phyloP scores from a whole-genome alignment of 1,140 invertebrate genomes.

The Sinella curviseta region DNA sequence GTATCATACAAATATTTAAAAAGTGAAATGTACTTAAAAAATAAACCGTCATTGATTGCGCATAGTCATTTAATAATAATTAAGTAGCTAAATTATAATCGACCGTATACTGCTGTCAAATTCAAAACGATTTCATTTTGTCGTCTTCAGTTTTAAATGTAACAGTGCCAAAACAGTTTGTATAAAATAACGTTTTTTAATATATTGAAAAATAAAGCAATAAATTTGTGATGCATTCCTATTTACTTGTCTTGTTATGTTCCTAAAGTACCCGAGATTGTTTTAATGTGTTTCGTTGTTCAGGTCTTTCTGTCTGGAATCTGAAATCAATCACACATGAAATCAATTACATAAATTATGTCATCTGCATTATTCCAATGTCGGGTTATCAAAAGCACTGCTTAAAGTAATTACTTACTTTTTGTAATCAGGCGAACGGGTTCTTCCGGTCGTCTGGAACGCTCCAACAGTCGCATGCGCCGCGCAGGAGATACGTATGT shows the following conservation, averaged over 20 bases:
- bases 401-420: constrained; percentile 28
- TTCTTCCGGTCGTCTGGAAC: constrained; percentile 24
- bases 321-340: background rate
- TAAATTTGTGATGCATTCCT: background rate
- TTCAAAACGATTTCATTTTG: too few species aligned
- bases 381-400: background rate
- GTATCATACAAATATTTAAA: too few species aligned
- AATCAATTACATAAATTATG: background rate
- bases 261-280: too few species aligned
- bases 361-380: background rate
- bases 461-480: constrained; percentile 24
- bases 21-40: too few species aligned
- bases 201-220: background rate
- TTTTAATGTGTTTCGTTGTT: constrained; percentile 8
- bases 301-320: background rate
- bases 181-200: too few species aligned
- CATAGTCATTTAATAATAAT: too few species aligned
- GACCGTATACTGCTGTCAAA: too few species aligned
- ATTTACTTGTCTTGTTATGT: background rate
- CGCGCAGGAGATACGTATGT: background rate
- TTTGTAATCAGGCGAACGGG: constrained; percentile 35
- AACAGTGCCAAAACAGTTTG: too few species aligned
- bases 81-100: too few species aligned
- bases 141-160: too few species aligned
- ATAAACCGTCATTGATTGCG: too few species aligned